phyloP scores from a whole-genome alignment of 1,140 invertebrate genomes.

The Aphis gossypii region DNA sequence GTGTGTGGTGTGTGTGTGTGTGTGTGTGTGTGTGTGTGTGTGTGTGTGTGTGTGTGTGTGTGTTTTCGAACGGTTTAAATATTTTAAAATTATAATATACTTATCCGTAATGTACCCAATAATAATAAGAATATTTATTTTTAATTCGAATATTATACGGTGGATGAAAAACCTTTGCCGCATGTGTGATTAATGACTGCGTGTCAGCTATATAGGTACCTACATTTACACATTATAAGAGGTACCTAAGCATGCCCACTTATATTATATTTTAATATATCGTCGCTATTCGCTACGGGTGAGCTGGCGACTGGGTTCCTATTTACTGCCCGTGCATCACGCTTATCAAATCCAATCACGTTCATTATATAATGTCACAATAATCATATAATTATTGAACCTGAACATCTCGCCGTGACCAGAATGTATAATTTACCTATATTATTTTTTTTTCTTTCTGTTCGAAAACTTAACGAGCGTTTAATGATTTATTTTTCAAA shows the following conservation, averaged over 20 bases:
- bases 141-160: neutral
- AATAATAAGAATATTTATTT: neutral
- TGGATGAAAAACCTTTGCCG: neutral
- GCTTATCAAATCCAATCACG: neutral
- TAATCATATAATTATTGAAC: constrained; percentile 13
- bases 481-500: neutral
- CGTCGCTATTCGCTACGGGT: neutral
- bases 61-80: neutral
- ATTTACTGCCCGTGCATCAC: neutral
- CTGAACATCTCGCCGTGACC: neutral
- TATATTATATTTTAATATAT: neutral
- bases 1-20: neutral
- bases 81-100: too few relatives aligned
- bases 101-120: neutral
- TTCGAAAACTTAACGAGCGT: neutral
- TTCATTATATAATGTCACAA: constrained; percentile 13
- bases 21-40: neutral
- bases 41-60: neutral
- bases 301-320: neutral
- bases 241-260: neutral
- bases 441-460: neutral
- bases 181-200: neutral
- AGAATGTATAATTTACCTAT: neutral
- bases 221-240: neutral
- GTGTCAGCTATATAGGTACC: neutral